Evolutionary conservation across 2,888 invertebrate species (phyloP).

Genomic region (Anarsia innoxiella): DNA sequence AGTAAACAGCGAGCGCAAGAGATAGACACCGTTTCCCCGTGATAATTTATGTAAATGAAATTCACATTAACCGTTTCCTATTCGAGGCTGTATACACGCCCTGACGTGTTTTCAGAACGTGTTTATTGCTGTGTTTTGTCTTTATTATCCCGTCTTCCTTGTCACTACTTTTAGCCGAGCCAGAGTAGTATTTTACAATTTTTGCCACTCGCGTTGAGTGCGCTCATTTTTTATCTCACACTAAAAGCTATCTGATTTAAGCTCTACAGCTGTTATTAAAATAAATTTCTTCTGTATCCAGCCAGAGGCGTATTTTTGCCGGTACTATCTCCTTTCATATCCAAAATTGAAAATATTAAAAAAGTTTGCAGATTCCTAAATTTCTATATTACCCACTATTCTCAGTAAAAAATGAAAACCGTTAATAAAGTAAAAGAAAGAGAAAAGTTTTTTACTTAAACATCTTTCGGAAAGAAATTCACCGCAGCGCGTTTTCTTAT

Average conservation of each 20-base stretch:
- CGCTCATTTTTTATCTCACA: slow-evolving; percentile 36
- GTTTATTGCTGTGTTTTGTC: slow-evolving; percentile 61
- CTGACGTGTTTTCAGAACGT: slow-evolving; percentile 56
- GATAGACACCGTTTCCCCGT: slow-evolving; percentile 47
- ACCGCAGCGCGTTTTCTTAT: slow-evolving; percentile 46
- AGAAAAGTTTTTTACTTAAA: slow-evolving; percentile 21
- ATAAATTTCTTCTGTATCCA: slow-evolving; percentile 18
- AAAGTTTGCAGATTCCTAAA: no score
- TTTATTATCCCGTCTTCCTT: slow-evolving; percentile 52
- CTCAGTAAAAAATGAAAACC: no score
- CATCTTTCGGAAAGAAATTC: slow-evolving; percentile 34
- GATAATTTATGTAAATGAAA: slow-evolving; percentile 72
- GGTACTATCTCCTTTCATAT: slow-evolving; percentile 16
- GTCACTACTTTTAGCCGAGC: slow-evolving; percentile 34
- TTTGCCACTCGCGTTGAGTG: slow-evolving; percentile 29
- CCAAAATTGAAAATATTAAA: slow-evolving; percentile 21
- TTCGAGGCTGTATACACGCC: slow-evolving; percentile 41
- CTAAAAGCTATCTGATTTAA: slow-evolving; percentile 41
- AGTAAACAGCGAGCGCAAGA: slow-evolving; percentile 51
- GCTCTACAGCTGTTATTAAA: slow-evolving; percentile 29
- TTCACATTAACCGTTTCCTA: slow-evolving; percentile 63
- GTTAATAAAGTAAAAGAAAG: no score
- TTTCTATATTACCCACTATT: no score
- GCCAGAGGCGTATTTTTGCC: slow-evolving; percentile 2
- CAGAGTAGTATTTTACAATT: slow-evolving; percentile 44